A percentile compares a stretch with the other conserved stretches of the same genome.
Conservation (phyloP, 2,888 invertebrate species). For the Athripsodes cinereus region DNA sequence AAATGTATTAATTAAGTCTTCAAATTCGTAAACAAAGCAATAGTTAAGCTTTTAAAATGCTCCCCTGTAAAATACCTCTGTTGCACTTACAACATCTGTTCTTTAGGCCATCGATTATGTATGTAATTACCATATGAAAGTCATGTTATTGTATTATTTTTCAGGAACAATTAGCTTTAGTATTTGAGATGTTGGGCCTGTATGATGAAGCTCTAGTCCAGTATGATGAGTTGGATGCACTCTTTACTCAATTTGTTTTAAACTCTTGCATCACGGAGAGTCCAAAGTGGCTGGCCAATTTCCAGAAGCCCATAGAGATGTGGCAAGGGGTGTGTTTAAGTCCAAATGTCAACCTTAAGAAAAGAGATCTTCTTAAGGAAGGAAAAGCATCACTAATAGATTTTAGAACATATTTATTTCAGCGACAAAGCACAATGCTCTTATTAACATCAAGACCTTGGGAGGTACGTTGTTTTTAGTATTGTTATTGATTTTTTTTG, state of each 20-base stretch:
- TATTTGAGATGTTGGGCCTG: conserved; percentile 88
- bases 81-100: too few relatives aligned
- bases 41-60: too few relatives aligned
- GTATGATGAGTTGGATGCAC: conserved; percentile 94
- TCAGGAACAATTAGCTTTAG: conserved; percentile 92
- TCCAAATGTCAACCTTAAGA: conserved; percentile 52
- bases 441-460: conserved; percentile 67
- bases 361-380: conserved; percentile 46
- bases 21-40: too few relatives aligned
- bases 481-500: conserved; percentile 56
- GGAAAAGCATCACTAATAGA: conserved; percentile 71
- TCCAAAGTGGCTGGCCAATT: conserved; percentile 78
- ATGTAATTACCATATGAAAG: neutral
- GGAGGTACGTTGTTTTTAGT: conserved; percentile 57
- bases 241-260: conserved; percentile 93
- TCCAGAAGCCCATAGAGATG: conserved; percentile 70
- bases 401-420: conserved; percentile 89
- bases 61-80: too few relatives aligned
- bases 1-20: too few relatives aligned
- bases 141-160: conserved; percentile 29
- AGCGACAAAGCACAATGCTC: conserved; percentile 85
- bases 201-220: conserved; percentile 93
- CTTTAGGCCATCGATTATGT: neutral
- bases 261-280: conserved; percentile 87
- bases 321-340: conserved; percentile 78